phyloP scores from a whole-genome alignment of 1,140 invertebrate genomes.

The Gryllus bimaculatus region DNA sequence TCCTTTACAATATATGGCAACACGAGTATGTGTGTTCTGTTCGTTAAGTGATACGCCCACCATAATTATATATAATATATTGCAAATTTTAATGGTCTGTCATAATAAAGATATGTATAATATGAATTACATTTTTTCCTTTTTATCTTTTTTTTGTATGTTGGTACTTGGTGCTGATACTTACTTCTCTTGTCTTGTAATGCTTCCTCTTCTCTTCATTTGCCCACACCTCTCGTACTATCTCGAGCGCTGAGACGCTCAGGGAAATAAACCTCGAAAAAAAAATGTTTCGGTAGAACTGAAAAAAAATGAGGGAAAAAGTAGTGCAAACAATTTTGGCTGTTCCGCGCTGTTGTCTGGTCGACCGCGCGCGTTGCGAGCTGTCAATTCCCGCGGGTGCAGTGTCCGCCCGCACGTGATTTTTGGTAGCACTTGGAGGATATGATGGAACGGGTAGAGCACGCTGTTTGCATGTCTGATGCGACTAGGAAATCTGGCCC shows the following conservation, averaged over 20 bases:
- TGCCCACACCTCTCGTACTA: not conserved
- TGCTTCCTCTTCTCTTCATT: not conserved
- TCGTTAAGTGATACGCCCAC: not conserved
- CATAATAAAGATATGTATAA: constrained; percentile 2
- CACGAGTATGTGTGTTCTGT: not conserved
- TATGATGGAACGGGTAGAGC: not conserved
- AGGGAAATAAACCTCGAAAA: too few relatives aligned
- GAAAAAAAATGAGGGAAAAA: not conserved
- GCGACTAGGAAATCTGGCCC: not conserved
- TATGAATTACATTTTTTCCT: not conserved
- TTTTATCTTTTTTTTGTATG: not conserved
- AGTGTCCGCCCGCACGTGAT: too few relatives aligned
- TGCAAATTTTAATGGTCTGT: constrained; percentile 5
- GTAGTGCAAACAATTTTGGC: not conserved
- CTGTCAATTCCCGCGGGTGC: too few relatives aligned
- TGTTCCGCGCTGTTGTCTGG: not conserved
- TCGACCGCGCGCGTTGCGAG: too few relatives aligned
- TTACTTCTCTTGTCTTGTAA: not conserved
- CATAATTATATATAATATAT: not conserved
- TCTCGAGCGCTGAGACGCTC: too few relatives aligned
- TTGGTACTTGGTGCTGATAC: not conserved
- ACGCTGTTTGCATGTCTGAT: not conserved
- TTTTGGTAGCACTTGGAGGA: not conserved
- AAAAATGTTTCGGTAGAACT: too few relatives aligned
- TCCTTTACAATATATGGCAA: not conserved